Evolutionary conservation across 2,113 vertebrate genomes (phyloP).

Genomic region (Saccopteryx bilineata): DNA sequence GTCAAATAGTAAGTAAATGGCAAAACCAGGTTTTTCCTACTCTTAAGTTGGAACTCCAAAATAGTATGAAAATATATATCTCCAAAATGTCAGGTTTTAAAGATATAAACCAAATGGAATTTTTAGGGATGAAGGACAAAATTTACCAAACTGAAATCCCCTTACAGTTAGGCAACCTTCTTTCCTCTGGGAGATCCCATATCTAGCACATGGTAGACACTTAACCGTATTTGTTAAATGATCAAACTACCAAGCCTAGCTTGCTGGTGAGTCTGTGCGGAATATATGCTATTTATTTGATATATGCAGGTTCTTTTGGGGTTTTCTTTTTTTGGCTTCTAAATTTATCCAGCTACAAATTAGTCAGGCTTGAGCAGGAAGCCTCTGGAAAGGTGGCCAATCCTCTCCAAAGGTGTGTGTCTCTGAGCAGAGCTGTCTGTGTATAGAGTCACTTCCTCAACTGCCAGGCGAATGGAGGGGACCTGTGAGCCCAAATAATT

Average conservation of each 20-base stretch:
- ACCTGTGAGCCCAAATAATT: slow-evolving; percentile 66
- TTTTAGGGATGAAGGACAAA: slow-evolving; percentile 9
- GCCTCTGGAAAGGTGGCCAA: neutral
- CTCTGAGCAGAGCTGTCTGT: slow-evolving; percentile 18
- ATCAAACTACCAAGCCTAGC: neutral
- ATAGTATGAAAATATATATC: neutral
- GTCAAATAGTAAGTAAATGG: neutral
- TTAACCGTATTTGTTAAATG: slow-evolving; percentile 20
- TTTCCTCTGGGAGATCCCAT: neutral
- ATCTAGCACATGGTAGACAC: neutral
- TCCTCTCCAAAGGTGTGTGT: neutral
- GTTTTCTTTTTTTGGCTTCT: neutral
- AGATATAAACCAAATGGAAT: slow-evolving; percentile 33
- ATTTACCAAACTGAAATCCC: neutral
- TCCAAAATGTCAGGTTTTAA: neutral
- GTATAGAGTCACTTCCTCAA: slow-evolving; percentile 15
- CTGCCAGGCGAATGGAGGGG: neutral
- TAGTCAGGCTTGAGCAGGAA: slow-evolving; percentile 43
- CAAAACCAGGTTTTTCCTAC: neutral
- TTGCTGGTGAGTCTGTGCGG: neutral
- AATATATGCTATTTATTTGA: neutral
- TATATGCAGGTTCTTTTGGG: neutral
- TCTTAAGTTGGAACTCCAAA: neutral
- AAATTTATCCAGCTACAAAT: slow-evolving; percentile 47
- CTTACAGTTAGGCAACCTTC: neutral